phyloP scores from a whole-genome alignment of 2,113 vertebrate genomes.

The Caranx melampygus region DNA sequence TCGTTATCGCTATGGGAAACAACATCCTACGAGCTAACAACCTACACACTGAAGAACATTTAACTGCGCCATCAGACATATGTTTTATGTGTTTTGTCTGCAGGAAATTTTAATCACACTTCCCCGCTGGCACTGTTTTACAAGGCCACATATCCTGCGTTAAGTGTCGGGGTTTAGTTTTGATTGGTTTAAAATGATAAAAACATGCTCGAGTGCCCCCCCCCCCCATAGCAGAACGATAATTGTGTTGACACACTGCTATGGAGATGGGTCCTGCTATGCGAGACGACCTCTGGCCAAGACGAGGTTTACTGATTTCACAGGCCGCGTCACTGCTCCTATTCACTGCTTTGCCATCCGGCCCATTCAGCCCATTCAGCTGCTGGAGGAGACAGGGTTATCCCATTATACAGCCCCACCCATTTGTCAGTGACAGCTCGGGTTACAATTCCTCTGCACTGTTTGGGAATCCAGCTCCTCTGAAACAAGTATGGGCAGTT shows the following conservation, averaged over 20 bases:
- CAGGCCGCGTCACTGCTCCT: neutral
- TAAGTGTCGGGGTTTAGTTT: too few relatives aligned
- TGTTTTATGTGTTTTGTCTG: too few relatives aligned
- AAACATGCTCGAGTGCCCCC: too few relatives aligned
- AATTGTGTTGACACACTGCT: neutral
- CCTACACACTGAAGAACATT: too few relatives aligned
- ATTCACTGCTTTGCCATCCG: neutral
- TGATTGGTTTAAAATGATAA: too few relatives aligned
- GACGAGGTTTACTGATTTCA: neutral
- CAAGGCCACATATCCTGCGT: too few relatives aligned
- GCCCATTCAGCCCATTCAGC: neutral
- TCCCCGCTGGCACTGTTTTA: too few relatives aligned
- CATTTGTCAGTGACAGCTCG: neutral
- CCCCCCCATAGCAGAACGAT: neutral
- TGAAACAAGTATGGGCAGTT: constrained; percentile 17
- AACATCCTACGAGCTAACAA: too few relatives aligned
- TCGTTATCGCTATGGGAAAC: too few relatives aligned
- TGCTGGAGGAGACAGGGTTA: neutral
- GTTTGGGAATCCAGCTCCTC: constrained; percentile 4
- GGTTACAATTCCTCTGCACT: constrained; percentile 20
- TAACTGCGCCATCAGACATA: too few relatives aligned
- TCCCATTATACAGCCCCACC: constrained; percentile 29
- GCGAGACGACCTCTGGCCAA: neutral
- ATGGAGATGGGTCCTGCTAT: too few relatives aligned
- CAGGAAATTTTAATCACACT: too few relatives aligned